Percentiles rank a stretch among this genome's conserved stretches.
phyloP scores from a whole-genome alignment of 1,140 invertebrate species.

The Hydropsyche tenuis region DNA sequence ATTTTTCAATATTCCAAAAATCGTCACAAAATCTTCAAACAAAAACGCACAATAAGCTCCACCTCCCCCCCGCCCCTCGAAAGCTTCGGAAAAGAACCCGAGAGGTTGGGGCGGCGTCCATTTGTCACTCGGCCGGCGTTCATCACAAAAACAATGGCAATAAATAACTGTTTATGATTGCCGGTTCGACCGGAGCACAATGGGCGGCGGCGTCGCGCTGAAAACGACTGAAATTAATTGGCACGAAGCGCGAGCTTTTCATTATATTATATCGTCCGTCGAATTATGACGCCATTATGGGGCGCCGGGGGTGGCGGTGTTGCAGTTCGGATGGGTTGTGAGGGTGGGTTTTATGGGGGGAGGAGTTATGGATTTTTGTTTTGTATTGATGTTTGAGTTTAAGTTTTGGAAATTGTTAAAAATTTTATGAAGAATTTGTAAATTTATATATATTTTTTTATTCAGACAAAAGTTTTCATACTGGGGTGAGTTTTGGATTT shows the following conservation, averaged over 20 bases:
- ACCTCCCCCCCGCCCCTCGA: neutral
- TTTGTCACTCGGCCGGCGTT: slow-evolving; percentile 9
- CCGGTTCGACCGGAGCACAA: slow-evolving; percentile 10
- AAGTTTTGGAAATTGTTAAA: too few relatives aligned
- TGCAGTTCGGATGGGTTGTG: too few relatives aligned
- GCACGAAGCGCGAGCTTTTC: neutral
- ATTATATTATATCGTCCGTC: slow-evolving; percentile 9
- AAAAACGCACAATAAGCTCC: neutral
- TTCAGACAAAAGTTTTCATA: too few relatives aligned
- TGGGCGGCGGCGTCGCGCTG: slow-evolving; percentile 15
- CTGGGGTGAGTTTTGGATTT: too few relatives aligned
- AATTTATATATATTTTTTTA: too few relatives aligned
- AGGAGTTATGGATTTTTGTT: too few relatives aligned
- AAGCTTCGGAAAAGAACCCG: neutral
- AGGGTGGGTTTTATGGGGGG: too few relatives aligned
- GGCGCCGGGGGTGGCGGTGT: neutral
- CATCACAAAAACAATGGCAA: slow-evolving; percentile 21
- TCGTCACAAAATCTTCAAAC: too few relatives aligned
- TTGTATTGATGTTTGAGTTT: too few relatives aligned
- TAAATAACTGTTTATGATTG: slow-evolving; percentile 22
- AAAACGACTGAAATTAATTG: slow-evolving; percentile 12
- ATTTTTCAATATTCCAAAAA: too few relatives aligned
- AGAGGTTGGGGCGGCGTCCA: neutral
- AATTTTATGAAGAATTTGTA: too few relatives aligned
- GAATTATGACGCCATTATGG: slow-evolving; percentile 12